Evolutionary conservation across 2,888 invertebrate genomes (phyloP).

Genomic region (Diadegma fenestrale): DNA sequence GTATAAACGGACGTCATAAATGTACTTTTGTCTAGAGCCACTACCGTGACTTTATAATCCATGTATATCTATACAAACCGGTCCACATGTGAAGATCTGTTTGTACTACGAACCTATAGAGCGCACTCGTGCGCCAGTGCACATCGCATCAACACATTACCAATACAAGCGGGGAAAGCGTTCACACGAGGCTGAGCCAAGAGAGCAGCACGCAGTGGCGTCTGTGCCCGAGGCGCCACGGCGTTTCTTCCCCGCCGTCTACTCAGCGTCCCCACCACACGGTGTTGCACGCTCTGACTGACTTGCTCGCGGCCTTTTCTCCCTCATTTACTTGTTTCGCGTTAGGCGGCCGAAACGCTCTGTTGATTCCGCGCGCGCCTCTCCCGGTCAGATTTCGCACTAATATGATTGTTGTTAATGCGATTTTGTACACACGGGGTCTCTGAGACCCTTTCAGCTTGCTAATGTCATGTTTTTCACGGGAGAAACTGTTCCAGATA

Average conservation of each 20-base stretch:
- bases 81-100: constrained; percentile 10
- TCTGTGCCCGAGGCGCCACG: constrained; percentile 76
- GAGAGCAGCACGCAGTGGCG: constrained; percentile 69
- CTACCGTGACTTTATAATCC: background rate
- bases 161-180: constrained; percentile 18
- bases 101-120: constrained; percentile 10
- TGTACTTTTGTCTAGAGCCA: constrained; percentile 7
- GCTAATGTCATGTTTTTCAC: background rate
- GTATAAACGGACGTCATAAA: background rate
- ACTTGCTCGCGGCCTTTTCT: constrained; percentile 64
- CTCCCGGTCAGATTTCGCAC: background rate
- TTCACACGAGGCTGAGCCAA: constrained; percentile 39
- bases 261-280: constrained; percentile 11
- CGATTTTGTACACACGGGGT: background rate
- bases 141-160: constrained; percentile 35
- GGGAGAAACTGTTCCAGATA: background rate
- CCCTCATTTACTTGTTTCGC: constrained; percentile 33
- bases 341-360: constrained; percentile 29
- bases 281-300: constrained; percentile 21
- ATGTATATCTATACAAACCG: background rate
- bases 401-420: background rate
- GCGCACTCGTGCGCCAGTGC: constrained; percentile 38
- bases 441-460: background rate
- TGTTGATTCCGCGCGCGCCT: background rate
- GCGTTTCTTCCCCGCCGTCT: constrained; percentile 53